phyloP scores from a whole-genome alignment of 2,797 vertebrate genomes.

The Mormyrops attenuatus region DNA sequence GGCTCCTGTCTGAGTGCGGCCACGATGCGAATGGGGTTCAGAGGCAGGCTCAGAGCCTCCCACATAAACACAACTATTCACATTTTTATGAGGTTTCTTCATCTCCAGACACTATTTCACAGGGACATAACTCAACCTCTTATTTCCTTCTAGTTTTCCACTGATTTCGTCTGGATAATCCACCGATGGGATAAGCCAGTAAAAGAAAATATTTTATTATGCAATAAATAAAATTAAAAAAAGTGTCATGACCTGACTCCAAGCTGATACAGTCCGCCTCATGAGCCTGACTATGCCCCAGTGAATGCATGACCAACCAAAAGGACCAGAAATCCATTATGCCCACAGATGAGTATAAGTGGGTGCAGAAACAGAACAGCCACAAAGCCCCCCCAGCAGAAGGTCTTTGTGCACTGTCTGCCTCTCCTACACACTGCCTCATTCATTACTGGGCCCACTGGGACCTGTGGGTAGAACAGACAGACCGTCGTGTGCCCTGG shows the following conservation, averaged over 20 bases:
- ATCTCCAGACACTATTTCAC: not conserved
- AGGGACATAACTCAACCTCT: not conserved
- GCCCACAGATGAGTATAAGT: not conserved
- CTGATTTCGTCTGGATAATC: not conserved
- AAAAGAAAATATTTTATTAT: not conserved
- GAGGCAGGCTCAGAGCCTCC: not conserved
- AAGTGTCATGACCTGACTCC: not conserved
- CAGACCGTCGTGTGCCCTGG: not conserved
- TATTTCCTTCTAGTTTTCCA: not conserved
- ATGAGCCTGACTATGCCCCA: not conserved
- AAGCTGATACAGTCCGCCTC: not conserved
- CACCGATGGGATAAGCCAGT: not conserved
- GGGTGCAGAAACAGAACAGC: not conserved
- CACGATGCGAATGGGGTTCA: not conserved
- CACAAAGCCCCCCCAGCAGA: not conserved
- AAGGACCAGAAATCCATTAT: not conserved
- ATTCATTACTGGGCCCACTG: not conserved
- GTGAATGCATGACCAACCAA: not conserved
- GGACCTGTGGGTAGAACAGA: not conserved
- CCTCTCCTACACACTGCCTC: not conserved
- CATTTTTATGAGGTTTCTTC: not conserved
- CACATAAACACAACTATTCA: not conserved
- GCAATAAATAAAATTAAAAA: not conserved
- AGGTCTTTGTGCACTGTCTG: conserved; percentile 16
- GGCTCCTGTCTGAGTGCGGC: not conserved